Evolutionary conservation across 2,113 vertebrate genomes (phyloP), one percentile per base, ranked within the genome.

Genomic region (Salvelinus alpinus): DNA sequence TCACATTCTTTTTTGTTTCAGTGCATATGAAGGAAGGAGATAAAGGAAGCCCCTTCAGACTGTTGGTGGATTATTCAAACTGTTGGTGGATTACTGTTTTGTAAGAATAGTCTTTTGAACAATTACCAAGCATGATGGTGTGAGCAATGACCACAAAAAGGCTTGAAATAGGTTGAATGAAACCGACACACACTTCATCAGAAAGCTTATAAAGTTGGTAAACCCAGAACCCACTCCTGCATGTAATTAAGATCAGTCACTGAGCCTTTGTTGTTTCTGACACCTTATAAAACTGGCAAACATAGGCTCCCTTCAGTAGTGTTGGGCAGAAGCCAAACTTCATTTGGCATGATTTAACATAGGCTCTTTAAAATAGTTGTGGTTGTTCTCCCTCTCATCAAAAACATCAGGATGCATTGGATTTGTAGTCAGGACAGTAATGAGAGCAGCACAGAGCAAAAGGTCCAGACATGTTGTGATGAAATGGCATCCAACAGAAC

Each of bases 291-390:
- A 76, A 47, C 31, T 6, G 20, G 11, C 54, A 47, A 79, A 31
- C 34, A 29, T 44, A 38, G 72, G n/a, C 68, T 74, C 48, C 59
- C 20, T 44, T 38, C 24, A 71, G 75, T 72, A 7, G 29, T 29
- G 12, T 75, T 60, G 38, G 25, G 6, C 74, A 27, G 16, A 47
- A 18, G 64, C 75, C 71, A 78, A 54, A 70, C 72, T 68, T 67
- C 6, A 59, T 72, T 82, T 79, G 72, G 64, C 57, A 64, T 9
- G 6, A 59, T 25, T 38, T 57, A 11, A 62, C 7, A 51, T 2
- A 66, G 38, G 48, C 27, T 80, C 65, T 60, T 71, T 71, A 81
- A 85, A 83, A 75, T 71, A 81, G 14, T 38, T 76, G 77, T 44
- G 65, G 66, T 83, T 71, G 9, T 78, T 67, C 2, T 22, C 66